Base-by-base conservation (phyloP, 92 coral and sea anemone genomes). In the Pocillopora grandis region DNA sequence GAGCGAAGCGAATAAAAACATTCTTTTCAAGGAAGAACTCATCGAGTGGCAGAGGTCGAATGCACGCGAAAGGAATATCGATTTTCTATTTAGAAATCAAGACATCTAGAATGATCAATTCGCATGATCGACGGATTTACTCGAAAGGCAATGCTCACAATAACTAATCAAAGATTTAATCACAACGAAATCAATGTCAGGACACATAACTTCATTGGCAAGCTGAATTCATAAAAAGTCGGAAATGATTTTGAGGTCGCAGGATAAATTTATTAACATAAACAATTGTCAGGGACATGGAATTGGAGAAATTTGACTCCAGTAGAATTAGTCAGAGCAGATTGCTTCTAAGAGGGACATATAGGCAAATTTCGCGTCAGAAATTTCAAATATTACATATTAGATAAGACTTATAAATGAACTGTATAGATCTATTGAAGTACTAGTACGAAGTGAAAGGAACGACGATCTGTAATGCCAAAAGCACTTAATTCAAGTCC, bases 241-340 rank as follows among this genome's bases (percentile, higher is more conserved):
- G 66, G 70, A 81, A 81, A 71, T 61, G 77, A 71, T 70, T 58
- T 35, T 81, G 85, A 81, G 70, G 70, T 69, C 64, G 23, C 37
- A 21, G 84, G 33, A 69, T 57, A 56, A 80, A 68, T 80, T 76
- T 60, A 36, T 76, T 70, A 58, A 56, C 42, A 69, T 33, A 80
- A 69, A 42, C 58, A 79, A 65, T 52, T 42, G 62, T 52, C 14
- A 16, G 31, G 49, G 76, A 35, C 59, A 57, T 75, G 63, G 19
- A 76, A 72, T 69, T 49, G 37, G 0, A 36, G 65, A 73, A 79
- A 81, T 81, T 81, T 71, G 85, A 81, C 77, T 42, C 69, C 77
- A 20, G 60, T 42, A 71, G 19, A 2, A 77, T 10, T 59, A 58
- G 21, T 57, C 42, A 10, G 42, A 33, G 20, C n/a, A 80, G 61